Percentiles rank a stretch among this genome's conserved stretches.
phyloP scores from a whole-genome alignment of 2,797 vertebrate species.

The Coluber constrictor region DNA sequence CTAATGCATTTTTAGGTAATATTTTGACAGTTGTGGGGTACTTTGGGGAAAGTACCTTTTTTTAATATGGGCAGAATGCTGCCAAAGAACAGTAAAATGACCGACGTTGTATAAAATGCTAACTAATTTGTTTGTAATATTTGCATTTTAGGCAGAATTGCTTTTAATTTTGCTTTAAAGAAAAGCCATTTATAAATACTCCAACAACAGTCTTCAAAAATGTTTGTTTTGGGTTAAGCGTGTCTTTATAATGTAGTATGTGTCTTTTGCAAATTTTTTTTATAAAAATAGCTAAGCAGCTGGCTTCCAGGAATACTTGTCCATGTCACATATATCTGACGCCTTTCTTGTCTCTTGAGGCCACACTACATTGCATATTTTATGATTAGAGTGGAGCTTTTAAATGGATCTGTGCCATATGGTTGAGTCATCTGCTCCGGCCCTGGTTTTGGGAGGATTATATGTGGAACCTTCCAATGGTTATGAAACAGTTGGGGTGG shows the following conservation, averaged over 20 bases:
- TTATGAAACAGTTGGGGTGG: conserved; percentile 29
- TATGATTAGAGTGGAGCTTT: conserved; percentile 66
- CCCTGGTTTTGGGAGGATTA: conserved; percentile 56
- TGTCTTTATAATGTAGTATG: conserved; percentile 4
- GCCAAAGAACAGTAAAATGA: neutral
- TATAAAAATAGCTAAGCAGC: conserved; percentile 56
- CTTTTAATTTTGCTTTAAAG: neutral
- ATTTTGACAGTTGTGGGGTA: neutral
- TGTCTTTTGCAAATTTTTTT: conserved; percentile 54
- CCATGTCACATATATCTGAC: conserved; percentile 60
- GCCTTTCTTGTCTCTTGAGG: conserved; percentile 58
- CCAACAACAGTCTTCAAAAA: conserved; percentile 33
- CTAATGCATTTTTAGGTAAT: neutral
- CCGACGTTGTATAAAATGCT: neutral
- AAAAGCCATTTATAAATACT: neutral
- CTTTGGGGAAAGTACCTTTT: neutral
- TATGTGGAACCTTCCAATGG: conserved; percentile 57
- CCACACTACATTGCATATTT: conserved; percentile 63
- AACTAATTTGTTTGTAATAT: neutral
- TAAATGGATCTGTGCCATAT: conserved; percentile 68
- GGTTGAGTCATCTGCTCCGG: conserved; percentile 69
- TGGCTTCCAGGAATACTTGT: conserved; percentile 53
- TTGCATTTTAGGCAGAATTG: neutral
- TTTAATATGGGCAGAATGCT: neutral
- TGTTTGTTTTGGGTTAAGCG: conserved; percentile 49